These are phyloP conservation scores for Melinaea menophilus DNA, from an alignment of 2,888 invertebrate species.

Conservation along the genomic window DNA sequence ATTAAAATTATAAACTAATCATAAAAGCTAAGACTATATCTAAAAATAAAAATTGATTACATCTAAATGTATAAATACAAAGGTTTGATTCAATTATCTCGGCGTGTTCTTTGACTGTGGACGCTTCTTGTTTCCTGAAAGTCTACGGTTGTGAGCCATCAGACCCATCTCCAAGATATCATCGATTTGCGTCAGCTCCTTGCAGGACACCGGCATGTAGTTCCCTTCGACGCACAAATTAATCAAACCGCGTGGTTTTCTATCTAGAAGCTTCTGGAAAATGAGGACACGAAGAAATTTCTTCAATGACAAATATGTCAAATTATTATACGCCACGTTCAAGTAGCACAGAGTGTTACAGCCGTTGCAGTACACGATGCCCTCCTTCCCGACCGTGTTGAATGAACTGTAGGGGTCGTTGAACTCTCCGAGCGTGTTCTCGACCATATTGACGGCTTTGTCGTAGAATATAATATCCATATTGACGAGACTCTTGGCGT, in stretches of 20 bases:
- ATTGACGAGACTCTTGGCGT: conserved; percentile 31
- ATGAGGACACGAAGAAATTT: conserved; percentile 43
- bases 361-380: conserved; percentile 41
- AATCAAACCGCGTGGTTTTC: conserved; percentile 48
- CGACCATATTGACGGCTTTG: conserved; percentile 41
- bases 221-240: conserved; percentile 56
- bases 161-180: conserved; percentile 37
- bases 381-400: conserved; percentile 38
- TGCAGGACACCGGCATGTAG: conserved; percentile 44
- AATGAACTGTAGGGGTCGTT: conserved; percentile 42
- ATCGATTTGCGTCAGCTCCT: conserved; percentile 44
- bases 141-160: conserved; percentile 29
- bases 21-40: neutral
- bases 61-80: neutral
- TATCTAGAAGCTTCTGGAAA: conserved; percentile 40
- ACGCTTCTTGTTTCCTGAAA: conserved; percentile 31
- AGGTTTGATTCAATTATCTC: conserved; percentile 11
- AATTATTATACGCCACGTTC: conserved; percentile 53
- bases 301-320: conserved; percentile 43
- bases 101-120: conserved; percentile 25
- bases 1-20: neutral
- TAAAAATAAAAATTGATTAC: conserved; percentile 1
- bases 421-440: conserved; percentile 39
- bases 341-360: conserved; percentile 51
- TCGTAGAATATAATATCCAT: conserved; percentile 37